Evolutionary conservation across 1,140 invertebrate species (phyloP), one percentile per base, ranked within the genome.

Genomic region (Berghia stephanieae): DNA sequence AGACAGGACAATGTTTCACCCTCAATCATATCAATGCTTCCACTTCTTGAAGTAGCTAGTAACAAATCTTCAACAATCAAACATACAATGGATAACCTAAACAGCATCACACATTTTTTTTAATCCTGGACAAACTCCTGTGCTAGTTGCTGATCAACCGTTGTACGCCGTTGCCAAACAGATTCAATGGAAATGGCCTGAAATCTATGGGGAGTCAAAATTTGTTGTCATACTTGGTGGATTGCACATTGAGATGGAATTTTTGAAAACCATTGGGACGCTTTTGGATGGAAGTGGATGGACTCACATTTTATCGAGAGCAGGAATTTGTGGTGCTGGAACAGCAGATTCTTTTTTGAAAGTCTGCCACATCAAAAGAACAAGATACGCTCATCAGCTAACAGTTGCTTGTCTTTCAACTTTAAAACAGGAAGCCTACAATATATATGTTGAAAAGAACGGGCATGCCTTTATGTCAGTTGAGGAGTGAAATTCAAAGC

Each of bases 221-320:
- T 78, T 77, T 63, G 72, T 81, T 43, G 44, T 77, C 24, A 77
- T 77, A 44, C 49, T 82, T 31, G 73, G 74, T n/a, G 75, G 68
- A 21, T 49, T 82, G 5, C 57, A 78, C 44, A 78, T 27, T 6
- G 78, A 79, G 42, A 79, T 80, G 78, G 55, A 66, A 42, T 31
- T 43, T n/a, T 49, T 77, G 40, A 71, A 49, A 31, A 34, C 68
- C 21, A 34, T 84, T 38, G 84, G 83, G 70, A 69, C 72, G 46
- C 63, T 85, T 40, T 60, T 85, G 16, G 63, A 81, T 4, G 79
- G 75, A 21, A 80, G 75, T 83, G 83, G 83, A 67, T 86, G 84
- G 77, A 80, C 81, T 42, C 40, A 79, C 24, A 21, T 60, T 24
- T 60, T 69, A 36, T n/a, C 21, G 1, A 6, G 72, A 49, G 73